Conservation (phyloP, 2,888 invertebrate species). For the Argynnis bischoffii region DNA sequence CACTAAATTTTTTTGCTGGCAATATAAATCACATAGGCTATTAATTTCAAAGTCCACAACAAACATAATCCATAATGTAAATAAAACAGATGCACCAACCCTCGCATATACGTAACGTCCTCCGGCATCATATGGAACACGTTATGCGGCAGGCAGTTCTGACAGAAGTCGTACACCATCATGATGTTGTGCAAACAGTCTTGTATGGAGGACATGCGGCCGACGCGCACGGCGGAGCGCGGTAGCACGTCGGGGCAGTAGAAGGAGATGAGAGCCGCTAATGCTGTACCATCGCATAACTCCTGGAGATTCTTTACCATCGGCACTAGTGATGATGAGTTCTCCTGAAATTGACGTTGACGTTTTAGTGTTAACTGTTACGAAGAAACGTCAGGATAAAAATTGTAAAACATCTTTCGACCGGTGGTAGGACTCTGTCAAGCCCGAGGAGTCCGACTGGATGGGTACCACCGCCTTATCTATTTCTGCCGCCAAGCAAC, state of each 20-base stretch:
- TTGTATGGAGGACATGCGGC: slow-evolving; percentile 88
- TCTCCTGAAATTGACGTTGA: slow-evolving; percentile 79
- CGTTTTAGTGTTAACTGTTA: too few species aligned
- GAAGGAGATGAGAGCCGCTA: slow-evolving; percentile 40
- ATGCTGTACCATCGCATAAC: slow-evolving; percentile 89
- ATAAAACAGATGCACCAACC: slow-evolving; percentile 76
- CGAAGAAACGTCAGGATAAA: too few species aligned
- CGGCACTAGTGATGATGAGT: slow-evolving; percentile 83
- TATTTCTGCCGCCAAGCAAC: too few species aligned
- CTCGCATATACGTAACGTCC: slow-evolving; percentile 96
- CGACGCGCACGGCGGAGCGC: slow-evolving; percentile 78
- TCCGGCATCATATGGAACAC: slow-evolving; percentile 98
- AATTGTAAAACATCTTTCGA: too few species aligned
- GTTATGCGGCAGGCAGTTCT: slow-evolving; percentile 91
- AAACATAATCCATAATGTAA: too few species aligned
- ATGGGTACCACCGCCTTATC: too few species aligned
- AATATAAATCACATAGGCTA: too few species aligned
- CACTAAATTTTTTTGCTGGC: too few species aligned
- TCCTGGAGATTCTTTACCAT: slow-evolving; percentile 91
- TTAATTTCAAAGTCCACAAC: too few species aligned
- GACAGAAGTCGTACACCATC: slow-evolving; percentile 93
- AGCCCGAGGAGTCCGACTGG: too few species aligned
- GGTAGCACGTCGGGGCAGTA: slow-evolving; percentile 64
- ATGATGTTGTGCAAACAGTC: slow-evolving; percentile 96
- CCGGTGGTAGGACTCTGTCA: too few species aligned